Evolutionary conservation across 1,140 invertebrate species (phyloP), one percentile per base, ranked within the genome.

Genomic region (Eulimnadia texana): DNA sequence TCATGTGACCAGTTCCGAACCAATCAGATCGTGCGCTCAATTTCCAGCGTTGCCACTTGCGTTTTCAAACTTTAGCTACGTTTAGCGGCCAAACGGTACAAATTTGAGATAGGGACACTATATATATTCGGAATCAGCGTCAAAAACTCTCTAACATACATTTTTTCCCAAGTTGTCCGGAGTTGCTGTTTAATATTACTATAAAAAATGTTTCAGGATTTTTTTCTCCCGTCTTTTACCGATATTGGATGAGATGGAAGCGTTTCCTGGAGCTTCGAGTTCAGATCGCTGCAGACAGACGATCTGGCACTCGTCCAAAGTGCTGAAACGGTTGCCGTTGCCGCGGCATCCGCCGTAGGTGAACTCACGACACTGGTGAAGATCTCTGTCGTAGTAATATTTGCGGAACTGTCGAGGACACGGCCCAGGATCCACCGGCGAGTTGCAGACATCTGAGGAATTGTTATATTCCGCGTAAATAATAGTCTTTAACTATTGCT

Each of bases 281-380:
- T 78, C 76, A 64, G 74, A 72, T 33, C 72, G 73, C 63, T 77
- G 74, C 63, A 76, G 68, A 70, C 85, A 88, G 65, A 81, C 75
- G 3, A 76, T 27, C 28, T 69, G 65, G 64, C 88, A 92, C 65
- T 89, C 84, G 50, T 79, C 72, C 55, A 77, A 72, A 20, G 81
- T 79, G 58, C 74, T 78, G 73, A 93, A 93, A 67, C 86, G 82
- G 71, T 94, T 94, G 23, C 79, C 82, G 66, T 88, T 93, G 53
- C 91, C 92, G 47, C 81, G 81, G 71, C 90, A 93, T 62, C 93
- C 92, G 52, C 84, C 82, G 69, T 88, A 96, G 11, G 74, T 75
- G 73, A 95, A 95, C 66, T 79, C 73, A 50, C 76, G 77, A 71
- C 84, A 90, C 65, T 68, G 72, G 2, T 68, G 62, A 55, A 71